phyloP scores from a whole-genome alignment of 92 coral and sea anemone species.

The Porites evermanni region DNA sequence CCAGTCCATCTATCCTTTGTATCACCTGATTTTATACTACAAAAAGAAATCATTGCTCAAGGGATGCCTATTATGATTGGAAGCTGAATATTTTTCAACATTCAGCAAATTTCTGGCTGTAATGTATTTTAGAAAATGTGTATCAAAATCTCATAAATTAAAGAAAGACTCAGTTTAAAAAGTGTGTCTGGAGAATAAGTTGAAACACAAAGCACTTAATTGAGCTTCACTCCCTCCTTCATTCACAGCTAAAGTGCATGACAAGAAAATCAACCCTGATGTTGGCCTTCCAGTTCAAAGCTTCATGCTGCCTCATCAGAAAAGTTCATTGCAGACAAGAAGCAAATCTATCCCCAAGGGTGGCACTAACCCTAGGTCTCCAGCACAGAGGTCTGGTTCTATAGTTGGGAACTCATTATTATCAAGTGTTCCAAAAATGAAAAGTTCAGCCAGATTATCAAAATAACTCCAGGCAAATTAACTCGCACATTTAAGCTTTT shows the following conservation, averaged over 20 bases:
- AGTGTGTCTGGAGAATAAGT: no score
- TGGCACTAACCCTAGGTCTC: constrained; percentile 37
- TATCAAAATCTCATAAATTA: not conserved
- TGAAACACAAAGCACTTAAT: not conserved
- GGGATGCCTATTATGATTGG: not conserved
- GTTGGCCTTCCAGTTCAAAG: constrained; percentile 30
- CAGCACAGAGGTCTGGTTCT: constrained; percentile 33
- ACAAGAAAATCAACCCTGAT: constrained; percentile 68
- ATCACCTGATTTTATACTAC: no score
- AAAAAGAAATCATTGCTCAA: not conserved
- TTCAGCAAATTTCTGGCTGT: not conserved
- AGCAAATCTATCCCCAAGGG: constrained; percentile 6
- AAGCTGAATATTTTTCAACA: not conserved
- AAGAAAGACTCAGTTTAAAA: not conserved
- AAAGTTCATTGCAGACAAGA: constrained; percentile 13
- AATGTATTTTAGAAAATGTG: not conserved
- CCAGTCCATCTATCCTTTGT: no score
- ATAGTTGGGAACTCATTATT: not conserved
- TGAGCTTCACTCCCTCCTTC: not conserved
- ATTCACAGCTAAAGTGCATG: constrained; percentile 66
- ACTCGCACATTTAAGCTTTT: not conserved
- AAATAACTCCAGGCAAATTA: constrained; percentile 1
- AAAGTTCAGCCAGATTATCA: constrained; percentile 12
- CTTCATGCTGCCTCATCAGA: not conserved
- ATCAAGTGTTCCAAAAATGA: constrained; percentile 13